Base-by-base conservation (phyloP, 2,113 vertebrate species). In the Arothron firmamentum region DNA sequence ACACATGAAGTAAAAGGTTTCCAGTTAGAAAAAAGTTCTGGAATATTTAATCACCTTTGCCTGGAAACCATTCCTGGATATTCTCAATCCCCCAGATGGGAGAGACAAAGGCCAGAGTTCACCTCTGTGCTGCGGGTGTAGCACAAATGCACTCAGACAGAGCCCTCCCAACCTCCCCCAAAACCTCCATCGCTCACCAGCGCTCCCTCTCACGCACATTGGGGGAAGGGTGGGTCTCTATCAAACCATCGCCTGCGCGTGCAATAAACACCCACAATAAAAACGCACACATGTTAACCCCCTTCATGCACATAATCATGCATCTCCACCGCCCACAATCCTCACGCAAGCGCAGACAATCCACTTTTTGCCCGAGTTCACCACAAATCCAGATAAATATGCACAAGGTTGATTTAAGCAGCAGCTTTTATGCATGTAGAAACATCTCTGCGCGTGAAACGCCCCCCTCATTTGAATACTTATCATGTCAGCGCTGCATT, bases 21-120 rank as follows among this genome's bases (percentile, higher is more conserved):
- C 64, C 52, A 14, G n/a, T 17, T 56, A 65, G 51, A 54, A 74
- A 74, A 67, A 56, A 43, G 54, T 67, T 76, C 59, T 52, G 56
- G 63, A 62, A 49, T 59, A 66, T 73, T 79, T 72, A 71, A 81
- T 73, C 83, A 72, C 72, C 61, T n/a, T 5, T 45, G 75, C 59
- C 80, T 74, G 81, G 84, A 87, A 85, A 78, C 68, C 70, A 75
- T 80, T 81, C 67, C 72, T 72, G 15, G 57, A 65, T 56, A 72
- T 75, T 74, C 74, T 31, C 63, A 56, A 59, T 75, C 70, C 62
- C 67, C 57, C 12, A 23, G 42, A 58, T 65, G 2, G 0, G 18
- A 67, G n/a, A 84, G 67, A 87, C 78, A 87, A 85, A 86, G 81
- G 74, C 82, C 79, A 78, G 67, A 72, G 62, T 78, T 81, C 42